Conservation (phyloP, 2,888 invertebrate species). For the Mactromeris polynyma region DNA sequence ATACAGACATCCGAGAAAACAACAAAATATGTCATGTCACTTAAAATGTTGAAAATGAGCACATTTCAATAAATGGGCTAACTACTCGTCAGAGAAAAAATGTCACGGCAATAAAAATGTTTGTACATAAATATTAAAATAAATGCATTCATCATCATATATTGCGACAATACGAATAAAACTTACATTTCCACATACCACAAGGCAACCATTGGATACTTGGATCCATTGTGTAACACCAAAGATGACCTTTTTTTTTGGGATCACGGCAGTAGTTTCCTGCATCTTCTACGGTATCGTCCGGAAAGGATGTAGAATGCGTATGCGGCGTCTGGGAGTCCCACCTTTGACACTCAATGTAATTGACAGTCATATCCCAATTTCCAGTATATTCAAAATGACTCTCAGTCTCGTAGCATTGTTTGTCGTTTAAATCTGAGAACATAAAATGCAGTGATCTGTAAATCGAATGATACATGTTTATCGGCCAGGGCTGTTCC, state of each 20-base stretch:
- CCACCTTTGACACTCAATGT: neutral
- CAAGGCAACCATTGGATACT: neutral
- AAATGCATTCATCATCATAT: too few species aligned
- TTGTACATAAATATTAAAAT: too few species aligned
- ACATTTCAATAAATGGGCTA: too few species aligned
- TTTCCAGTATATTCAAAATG: neutral
- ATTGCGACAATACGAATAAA: too few species aligned
- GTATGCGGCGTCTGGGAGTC: neutral
- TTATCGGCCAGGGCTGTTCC: too few species aligned
- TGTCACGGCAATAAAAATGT: too few species aligned
- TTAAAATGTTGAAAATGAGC: too few species aligned
- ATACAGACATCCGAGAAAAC: too few species aligned
- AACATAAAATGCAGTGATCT: neutral
- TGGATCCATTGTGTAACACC: conserved; percentile 1
- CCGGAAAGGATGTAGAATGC: neutral
- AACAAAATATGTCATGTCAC: too few species aligned
- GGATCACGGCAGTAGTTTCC: neutral
- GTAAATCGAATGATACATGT: neutral
- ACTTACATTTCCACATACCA: neutral
- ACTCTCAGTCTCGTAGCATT: too few species aligned
- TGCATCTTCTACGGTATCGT: neutral
- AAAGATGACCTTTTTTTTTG: neutral
- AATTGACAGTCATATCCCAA: neutral
- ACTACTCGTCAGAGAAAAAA: too few species aligned
- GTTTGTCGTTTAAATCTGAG: neutral